Evolutionary conservation across 2,113 vertebrate genomes (phyloP).

Genomic region (Marmota flaviventris): DNA sequence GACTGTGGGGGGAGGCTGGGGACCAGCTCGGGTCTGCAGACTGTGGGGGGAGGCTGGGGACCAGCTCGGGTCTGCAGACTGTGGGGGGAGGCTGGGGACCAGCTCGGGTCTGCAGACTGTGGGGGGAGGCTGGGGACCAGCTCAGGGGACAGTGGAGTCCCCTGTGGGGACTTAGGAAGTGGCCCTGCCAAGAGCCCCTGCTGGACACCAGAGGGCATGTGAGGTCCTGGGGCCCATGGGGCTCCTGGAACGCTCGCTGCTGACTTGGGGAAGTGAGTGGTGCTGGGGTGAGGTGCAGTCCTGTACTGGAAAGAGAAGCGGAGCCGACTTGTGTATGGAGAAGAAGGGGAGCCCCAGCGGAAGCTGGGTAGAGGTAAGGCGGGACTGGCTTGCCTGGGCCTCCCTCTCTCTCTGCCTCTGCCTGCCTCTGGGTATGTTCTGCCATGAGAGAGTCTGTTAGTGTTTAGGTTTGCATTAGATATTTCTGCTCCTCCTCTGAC

Average conservation of each 20-base stretch:
- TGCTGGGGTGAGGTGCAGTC: background rate
- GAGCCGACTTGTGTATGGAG: fast-evolving
- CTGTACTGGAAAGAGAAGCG: background rate
- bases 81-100: no score
- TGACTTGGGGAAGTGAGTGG: fast-evolving
- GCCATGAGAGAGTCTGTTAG: background rate
- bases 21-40: no score
- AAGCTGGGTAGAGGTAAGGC: no score
- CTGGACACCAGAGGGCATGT: background rate
- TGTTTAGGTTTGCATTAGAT: background rate
- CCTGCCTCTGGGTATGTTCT: no score
- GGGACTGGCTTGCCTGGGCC: background rate
- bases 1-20: no score
- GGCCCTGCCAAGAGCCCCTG: background rate
- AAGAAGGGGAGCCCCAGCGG: background rate
- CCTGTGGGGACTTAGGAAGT: background rate
- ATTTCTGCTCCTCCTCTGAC: background rate
- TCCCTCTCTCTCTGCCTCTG: background rate
- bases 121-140: no score
- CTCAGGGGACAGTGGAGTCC: no score
- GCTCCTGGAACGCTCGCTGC: no score
- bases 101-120: no score
- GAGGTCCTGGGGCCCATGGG: no score
- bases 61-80: no score
- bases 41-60: no score